Evolutionary conservation across 2,888 invertebrate species (phyloP), one percentile per base, ranked within the genome.

Genomic region (Polymixis flavicincta): DNA sequence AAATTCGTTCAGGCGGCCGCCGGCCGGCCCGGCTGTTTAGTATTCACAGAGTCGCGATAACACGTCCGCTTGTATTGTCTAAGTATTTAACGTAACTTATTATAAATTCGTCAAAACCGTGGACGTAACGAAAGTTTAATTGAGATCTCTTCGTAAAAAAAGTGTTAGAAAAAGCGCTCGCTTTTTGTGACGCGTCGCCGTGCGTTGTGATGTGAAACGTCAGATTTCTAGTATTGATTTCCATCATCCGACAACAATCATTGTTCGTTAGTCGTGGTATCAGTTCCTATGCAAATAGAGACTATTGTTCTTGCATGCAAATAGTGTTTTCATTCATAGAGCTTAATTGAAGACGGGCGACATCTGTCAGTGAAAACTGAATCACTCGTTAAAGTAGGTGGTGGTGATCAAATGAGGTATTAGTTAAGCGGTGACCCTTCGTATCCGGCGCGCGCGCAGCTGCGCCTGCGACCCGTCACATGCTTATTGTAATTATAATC

Each of bases 301-400:
- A 22, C 91, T 82, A 95, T 95, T 95, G 95, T 95, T 94, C 89
- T 87, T 88, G 80, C 87, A 95, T 95, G 96, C 94, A 95, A 95
- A 95, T 95, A 87, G 89, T 93, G 93, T 95, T 95, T 95, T 95
- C 94, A 94, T 95, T 95, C 94, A 94, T 93, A 91, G 83, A 82
- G 85, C 85, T 91, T 96, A 96, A 96, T 96, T 95, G 92, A 91
- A 90, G 88, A 90, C 88, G 84, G 89, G 93, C 89, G 94, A 95
- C 96, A 96, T 96, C 96, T 96, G 96, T 95, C 95, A 92, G 91
- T 91, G 90, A 93, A 93, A 94, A 94, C 93, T 96, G 96, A 96
- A 95, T 96, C 96, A 96, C 92, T 94, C 93, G 91, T 95, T 94
- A 93, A 94, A 86, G 88, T 80, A 85, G 83, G 87, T 90, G 92